Evolutionary conservation across 2,888 invertebrate species (phyloP), one percentile per base, ranked within the genome.

Genomic region (Epinotia demarniana): DNA sequence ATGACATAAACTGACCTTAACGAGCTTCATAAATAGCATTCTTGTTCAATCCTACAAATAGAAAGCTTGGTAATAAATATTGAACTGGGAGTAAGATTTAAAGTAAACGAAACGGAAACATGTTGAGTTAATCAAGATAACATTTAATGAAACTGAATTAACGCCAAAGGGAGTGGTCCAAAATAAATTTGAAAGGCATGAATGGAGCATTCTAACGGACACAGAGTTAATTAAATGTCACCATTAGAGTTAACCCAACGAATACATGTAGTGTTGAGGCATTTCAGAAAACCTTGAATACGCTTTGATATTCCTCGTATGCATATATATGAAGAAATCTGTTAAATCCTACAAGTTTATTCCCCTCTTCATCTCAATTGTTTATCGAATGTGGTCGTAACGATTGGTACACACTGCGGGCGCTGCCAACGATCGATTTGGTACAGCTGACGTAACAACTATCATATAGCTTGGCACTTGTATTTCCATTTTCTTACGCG

Each of bases 381-480:
- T 71, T 67, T 71, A 75, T 67, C 61, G 19, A 53, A 71, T 62
- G 67, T 72, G 67, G 46, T 57, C 61, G 64, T 58, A 53, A 60
- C 58, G 60, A 49, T 71, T 57, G 72, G 60, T 73, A 61, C 73
- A 73, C 57, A 58, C 63, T 55, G 62, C 61, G 62, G 70, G 61
- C 33, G 75, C 61, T 72, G 72, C 71, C 75, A 75, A 72, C 67
- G 67, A 75, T 75, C 75, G 75, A 75, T 75, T 72, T 60, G 67
- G 67, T 61, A 62, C 55, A 58, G 71, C 67, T 72, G 75, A 75
- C 75, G 75, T 75, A 75, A 75, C 61, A 46, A n/a, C 60, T 33
- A 58, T 75, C 49, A 61, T 39, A 27, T 64, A 49, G 57, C 72
- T 43, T 55, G 49, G 27, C 46, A 62, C 61, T 53, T 53, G 58